These are phyloP conservation scores for Drosophila paranaensis DNA, from an alignment of 2,888 invertebrate species.

Conservation along the genomic window DNA sequence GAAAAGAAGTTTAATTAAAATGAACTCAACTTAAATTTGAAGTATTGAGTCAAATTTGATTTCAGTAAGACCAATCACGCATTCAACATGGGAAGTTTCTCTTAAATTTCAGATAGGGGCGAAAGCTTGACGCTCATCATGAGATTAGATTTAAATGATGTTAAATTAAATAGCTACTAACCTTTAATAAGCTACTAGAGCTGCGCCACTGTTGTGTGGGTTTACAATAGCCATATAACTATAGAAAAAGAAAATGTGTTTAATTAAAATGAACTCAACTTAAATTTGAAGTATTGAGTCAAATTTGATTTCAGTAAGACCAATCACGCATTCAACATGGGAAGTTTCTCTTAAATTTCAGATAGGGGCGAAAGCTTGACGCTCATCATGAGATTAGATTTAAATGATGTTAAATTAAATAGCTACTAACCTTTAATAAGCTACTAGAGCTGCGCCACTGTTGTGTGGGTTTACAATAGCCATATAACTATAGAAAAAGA, in stretches of 20 bases:
- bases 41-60: neutral
- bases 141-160: no score
- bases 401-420: neutral
- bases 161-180: neutral
- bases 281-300: no score
- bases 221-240: neutral
- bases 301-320: conserved; percentile 42
- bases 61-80: conserved; percentile 83
- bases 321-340: conserved; percentile 78
- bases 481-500: neutral
- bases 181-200: no score
- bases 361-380: conserved; percentile 78
- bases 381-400: conserved; percentile 21
- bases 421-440: neutral
- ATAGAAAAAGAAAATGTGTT: neutral
- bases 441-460: neutral
- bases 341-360: conserved; percentile 74
- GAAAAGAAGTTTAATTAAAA: neutral
- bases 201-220: no score
- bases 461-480: no score
- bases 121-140: conserved; percentile 81
- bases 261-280: no score
- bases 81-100: conserved; percentile 78
- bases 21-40: no score
- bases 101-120: conserved; percentile 81